Evolutionary conservation across 2,113 vertebrate genomes (phyloP).

Genomic region (Gasterosteus nipponicus): DNA sequence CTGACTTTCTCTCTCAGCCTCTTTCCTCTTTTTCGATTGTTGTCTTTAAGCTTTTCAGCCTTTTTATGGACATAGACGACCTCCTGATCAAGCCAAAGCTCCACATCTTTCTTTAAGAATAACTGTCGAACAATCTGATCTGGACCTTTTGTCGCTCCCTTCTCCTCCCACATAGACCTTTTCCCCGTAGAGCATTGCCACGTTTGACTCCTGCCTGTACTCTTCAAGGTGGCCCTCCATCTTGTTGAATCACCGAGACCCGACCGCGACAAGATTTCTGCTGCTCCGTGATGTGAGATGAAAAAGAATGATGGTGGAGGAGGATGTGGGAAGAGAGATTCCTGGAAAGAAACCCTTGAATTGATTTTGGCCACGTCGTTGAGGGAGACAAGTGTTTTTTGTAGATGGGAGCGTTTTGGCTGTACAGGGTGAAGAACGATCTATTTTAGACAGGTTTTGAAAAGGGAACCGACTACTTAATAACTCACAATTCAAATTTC

Average conservation of each 20-base stretch:
- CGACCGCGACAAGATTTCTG: slow-evolving; percentile 32
- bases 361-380: slow-evolving; percentile 53
- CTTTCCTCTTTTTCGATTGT: slow-evolving; percentile 16
- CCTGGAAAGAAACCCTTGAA: slow-evolving; percentile 39
- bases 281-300: slow-evolving; percentile 17
- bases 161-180: background rate
- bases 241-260: slow-evolving; percentile 32
- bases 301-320: slow-evolving; percentile 26
- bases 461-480: background rate
- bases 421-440: slow-evolving; percentile 7
- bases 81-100: background rate
- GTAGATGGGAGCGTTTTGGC: slow-evolving; percentile 24
- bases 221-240: slow-evolving; percentile 38
- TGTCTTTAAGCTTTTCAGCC: slow-evolving; percentile 5
- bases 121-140: background rate
- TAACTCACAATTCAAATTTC: too few relatives aligned
- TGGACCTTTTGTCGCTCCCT: background rate
- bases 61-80: background rate
- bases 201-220: slow-evolving; percentile 17
- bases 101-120: slow-evolving; percentile 12
- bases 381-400: slow-evolving; percentile 33
- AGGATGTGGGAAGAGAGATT: slow-evolving; percentile 9
- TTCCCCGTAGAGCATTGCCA: slow-evolving; percentile 11
- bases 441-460: background rate
- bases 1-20: slow-evolving; percentile 25